Percentiles rank a stretch among this genome's conserved stretches.
Conservation (phyloP, 2,888 invertebrate genomes). For the Eumerus sabulonum region DNA sequence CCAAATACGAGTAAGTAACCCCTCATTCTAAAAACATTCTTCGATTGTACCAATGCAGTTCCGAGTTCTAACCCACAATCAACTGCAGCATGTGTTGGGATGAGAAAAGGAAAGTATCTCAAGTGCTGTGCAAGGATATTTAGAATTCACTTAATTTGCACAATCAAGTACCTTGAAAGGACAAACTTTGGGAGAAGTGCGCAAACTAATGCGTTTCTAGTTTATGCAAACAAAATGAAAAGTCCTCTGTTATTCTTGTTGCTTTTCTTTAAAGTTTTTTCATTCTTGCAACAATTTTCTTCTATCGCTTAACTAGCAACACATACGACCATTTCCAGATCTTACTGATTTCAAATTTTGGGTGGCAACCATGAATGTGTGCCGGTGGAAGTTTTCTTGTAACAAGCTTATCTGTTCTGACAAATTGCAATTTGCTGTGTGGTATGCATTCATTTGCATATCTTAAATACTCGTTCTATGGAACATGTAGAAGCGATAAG, state of each 20-base stretch:
- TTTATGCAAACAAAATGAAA: conserved; percentile 62
- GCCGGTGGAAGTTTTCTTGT: conserved; percentile 43
- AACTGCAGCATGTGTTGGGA: conserved; percentile 45
- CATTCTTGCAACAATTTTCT: conserved; percentile 36
- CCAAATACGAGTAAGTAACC: conserved; percentile 13
- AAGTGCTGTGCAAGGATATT: conserved; percentile 60
- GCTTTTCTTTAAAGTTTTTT: neutral
- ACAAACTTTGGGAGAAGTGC: conserved; percentile 52
- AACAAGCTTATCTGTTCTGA: conserved; percentile 63
- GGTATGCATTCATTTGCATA: conserved; percentile 62
- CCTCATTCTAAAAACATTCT: too few relatives aligned
- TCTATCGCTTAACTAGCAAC: conserved; percentile 51
- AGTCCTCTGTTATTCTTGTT: conserved; percentile 28
- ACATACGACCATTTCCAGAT: too few relatives aligned
- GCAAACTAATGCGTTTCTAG: conserved; percentile 59
- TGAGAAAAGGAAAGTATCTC: conserved; percentile 23
- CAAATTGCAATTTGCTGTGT: conserved; percentile 63
- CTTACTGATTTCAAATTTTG: neutral
- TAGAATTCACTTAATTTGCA: conserved; percentile 69
- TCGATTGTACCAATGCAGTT: neutral
- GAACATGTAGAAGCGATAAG: neutral
- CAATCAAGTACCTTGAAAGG: conserved; percentile 66
- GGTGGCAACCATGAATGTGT: conserved; percentile 7
- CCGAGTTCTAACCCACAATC: neutral
- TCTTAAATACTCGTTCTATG: conserved; percentile 23